These are phyloP conservation scores for Sardinella longiceps DNA, from an alignment of 2,797 vertebrate genomes.

Conservation along the genomic window DNA sequence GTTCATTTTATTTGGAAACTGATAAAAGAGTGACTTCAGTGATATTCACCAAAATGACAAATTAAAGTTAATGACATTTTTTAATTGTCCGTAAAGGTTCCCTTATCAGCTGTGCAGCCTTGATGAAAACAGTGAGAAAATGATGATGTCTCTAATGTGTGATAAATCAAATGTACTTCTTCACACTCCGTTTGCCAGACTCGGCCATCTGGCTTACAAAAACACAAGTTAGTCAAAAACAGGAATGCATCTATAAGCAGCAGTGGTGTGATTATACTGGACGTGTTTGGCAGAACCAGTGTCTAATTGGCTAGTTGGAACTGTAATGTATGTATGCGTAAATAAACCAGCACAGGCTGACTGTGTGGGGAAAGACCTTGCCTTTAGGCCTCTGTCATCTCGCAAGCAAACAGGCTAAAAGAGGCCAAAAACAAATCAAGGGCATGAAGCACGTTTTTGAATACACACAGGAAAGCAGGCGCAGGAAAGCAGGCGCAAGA, in stretches of 20 bases:
- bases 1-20: neutral
- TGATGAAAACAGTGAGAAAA: neutral
- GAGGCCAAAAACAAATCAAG: neutral
- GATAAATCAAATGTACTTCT: neutral
- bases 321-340: neutral
- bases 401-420: neutral
- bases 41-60: neutral
- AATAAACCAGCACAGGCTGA: neutral
- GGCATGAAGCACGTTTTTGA: neutral
- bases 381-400: neutral
- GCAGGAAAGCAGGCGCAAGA: neutral
- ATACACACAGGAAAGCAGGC: neutral
- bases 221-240: neutral
- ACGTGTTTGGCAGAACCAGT: neutral
- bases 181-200: neutral
- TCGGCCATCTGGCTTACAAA: neutral
- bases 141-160: neutral
- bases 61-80: neutral
- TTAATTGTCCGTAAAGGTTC: neutral
- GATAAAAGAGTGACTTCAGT: neutral
- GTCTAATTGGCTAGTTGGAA: neutral
- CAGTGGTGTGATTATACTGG: neutral
- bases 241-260: neutral
- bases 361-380: neutral
- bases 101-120: neutral